Evolutionary conservation across 2,888 invertebrate genomes (phyloP).

Genomic region (Drosophila cognata): DNA sequence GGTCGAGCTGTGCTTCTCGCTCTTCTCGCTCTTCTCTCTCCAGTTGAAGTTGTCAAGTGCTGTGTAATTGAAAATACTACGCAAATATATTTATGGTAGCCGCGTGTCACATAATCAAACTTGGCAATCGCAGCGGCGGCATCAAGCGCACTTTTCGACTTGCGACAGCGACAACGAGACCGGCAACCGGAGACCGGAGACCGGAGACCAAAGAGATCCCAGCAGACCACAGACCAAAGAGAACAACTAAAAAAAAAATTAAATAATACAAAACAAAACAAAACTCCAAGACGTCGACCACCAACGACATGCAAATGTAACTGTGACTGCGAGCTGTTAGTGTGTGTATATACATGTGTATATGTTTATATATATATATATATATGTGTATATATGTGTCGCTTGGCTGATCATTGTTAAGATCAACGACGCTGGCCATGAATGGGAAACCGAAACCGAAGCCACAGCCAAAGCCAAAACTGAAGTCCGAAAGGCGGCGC

Average conservation of each 20-base stretch:
- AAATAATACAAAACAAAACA: constrained; percentile 11
- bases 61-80: constrained; percentile 1
- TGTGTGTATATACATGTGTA: constrained; percentile 28
- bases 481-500: constrained; percentile 47
- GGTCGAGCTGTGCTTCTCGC: not conserved
- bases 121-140: constrained; percentile 61
- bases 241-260: constrained; percentile 11
- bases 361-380: constrained; percentile 31
- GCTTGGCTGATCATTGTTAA: constrained; percentile 79
- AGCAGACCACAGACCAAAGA: constrained; percentile 33
- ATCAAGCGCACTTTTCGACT: constrained; percentile 50
- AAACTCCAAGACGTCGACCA: constrained; percentile 57
- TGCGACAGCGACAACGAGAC: constrained; percentile 29
- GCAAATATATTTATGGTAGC: constrained; percentile 68
- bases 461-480: constrained; percentile 13
- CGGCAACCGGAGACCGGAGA: not conserved
- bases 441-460: constrained; percentile 58
- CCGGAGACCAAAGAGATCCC: constrained; percentile 15
- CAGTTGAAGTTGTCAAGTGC: not conserved
- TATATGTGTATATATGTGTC: constrained; percentile 43
- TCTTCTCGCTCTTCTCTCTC: not conserved
- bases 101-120: constrained; percentile 76
- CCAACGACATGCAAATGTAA: constrained; percentile 77
- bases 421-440: constrained; percentile 66
- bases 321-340: constrained; percentile 14